Percentiles rank a stretch among this genome's conserved stretches.
These are phyloP conservation scores for Macrobrachium rosenbergii DNA, from an alignment of 1,140 invertebrate species.

Conservation along the genomic window DNA sequence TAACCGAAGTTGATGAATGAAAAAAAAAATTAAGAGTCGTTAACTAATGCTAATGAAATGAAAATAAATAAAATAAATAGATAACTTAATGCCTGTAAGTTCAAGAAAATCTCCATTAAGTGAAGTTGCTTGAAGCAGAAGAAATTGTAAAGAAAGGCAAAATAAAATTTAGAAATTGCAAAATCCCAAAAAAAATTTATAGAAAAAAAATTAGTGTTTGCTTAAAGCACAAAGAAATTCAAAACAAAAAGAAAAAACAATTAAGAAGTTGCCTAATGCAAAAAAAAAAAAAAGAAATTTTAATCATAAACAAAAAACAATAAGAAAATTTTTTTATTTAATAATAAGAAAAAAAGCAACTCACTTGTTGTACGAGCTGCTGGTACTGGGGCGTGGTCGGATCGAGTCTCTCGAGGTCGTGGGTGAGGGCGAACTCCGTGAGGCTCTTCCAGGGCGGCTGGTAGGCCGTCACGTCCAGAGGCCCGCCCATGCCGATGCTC, in stretches of 20 bases:
- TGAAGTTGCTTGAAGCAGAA: no score
- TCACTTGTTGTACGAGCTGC: constrained; percentile 94
- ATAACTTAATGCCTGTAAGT: no score
- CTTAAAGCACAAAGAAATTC: background rate
- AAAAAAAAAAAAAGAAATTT: background rate
- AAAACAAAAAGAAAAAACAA: background rate
- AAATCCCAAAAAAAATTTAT: no score
- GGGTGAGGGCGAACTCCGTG: constrained; percentile 93
- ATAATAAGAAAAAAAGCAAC: constrained; percentile 11
- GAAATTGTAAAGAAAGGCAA: no score
- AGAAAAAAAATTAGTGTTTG: no score
- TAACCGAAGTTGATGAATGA: no score
- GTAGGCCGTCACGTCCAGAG: constrained; percentile 93
- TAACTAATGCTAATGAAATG: no score
- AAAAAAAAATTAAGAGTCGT: no score
- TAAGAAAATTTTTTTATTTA: background rate
- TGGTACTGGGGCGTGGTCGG: constrained; percentile 92
- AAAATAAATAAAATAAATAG: no score
- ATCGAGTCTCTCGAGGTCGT: constrained; percentile 88
- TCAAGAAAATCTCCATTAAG: no score
- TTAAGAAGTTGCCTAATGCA: no score
- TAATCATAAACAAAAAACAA: background rate
- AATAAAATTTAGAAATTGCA: no score
- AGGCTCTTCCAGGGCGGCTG: constrained; percentile 98
- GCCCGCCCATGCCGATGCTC: constrained; percentile 68